Conservation (phyloP, 1,140 invertebrate species). For the Platyura marginata region DNA sequence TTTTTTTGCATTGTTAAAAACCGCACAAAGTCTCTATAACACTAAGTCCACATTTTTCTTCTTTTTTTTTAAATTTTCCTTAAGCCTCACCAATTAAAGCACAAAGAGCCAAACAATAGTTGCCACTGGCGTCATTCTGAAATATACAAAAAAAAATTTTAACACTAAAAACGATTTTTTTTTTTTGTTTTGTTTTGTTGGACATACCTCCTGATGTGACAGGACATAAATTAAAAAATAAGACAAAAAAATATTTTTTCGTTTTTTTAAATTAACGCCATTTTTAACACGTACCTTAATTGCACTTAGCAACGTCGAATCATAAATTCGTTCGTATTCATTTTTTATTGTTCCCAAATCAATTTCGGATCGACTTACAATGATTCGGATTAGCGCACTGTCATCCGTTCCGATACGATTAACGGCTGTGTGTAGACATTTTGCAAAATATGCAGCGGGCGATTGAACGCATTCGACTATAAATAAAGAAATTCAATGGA, state of each 20-base stretch:
- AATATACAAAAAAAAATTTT: no score
- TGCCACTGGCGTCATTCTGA: conserved; percentile 52
- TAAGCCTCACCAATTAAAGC: conserved; percentile 30
- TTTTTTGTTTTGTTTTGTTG: no score
- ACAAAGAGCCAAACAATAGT: conserved; percentile 47
- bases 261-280: no score
- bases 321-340: conserved; percentile 46
- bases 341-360: conserved; percentile 50
- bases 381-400: conserved; percentile 44
- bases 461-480: conserved; percentile 50
- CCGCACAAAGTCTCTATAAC: no score
- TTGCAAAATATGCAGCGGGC: conserved; percentile 50
- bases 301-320: conserved; percentile 43
- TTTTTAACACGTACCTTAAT: conserved; percentile 45
- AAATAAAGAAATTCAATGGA: no score
- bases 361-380: conserved; percentile 52
- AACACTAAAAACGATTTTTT: no score
- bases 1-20: no score
- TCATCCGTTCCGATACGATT: conserved; percentile 53
- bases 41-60: no score
- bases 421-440: conserved; percentile 48
- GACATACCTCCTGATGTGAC: no score
- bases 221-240: no score
- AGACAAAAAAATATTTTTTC: no score
- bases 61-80: no score